Conservation (phyloP, 2,888 invertebrate species). For the Acanthoscelides obtectus region DNA sequence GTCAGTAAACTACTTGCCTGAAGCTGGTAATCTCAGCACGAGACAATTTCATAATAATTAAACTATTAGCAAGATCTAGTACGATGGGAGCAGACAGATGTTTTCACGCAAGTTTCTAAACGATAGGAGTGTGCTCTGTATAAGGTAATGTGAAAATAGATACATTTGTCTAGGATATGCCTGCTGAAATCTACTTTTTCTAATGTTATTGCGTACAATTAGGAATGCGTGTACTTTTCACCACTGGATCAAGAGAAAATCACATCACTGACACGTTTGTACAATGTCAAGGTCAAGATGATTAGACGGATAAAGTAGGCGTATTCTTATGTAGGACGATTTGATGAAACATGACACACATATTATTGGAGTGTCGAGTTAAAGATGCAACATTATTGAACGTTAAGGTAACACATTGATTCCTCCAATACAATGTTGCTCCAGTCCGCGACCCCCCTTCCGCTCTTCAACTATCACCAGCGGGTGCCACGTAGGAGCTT, state of each 20-base stretch:
- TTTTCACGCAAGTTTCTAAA: conserved; percentile 15
- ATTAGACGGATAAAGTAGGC: too few species aligned
- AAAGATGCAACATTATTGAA: too few species aligned
- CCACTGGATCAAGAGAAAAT: neutral
- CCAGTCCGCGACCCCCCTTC: too few species aligned
- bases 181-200: conserved; percentile 5
- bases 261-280: neutral
- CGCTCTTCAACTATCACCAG: too few species aligned
- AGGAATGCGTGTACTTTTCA: conserved; percentile 1
- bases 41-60: neutral
- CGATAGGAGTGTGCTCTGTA: conserved; percentile 12
- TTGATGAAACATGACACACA: too few species aligned
- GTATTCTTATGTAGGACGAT: too few species aligned
- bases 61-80: neutral
- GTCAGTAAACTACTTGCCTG: neutral
- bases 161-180: conserved; percentile 11
- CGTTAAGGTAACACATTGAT: too few species aligned
- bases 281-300: too few species aligned
- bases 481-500: too few species aligned
- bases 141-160: conserved; percentile 20
- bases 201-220: neutral
- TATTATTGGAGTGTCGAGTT: too few species aligned
- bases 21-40: neutral
- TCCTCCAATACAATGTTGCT: too few species aligned
- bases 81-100: conserved; percentile 7